Evolutionary conservation across 2,113 vertebrate genomes (phyloP).

Genomic region (Percopsis transmontana): DNA sequence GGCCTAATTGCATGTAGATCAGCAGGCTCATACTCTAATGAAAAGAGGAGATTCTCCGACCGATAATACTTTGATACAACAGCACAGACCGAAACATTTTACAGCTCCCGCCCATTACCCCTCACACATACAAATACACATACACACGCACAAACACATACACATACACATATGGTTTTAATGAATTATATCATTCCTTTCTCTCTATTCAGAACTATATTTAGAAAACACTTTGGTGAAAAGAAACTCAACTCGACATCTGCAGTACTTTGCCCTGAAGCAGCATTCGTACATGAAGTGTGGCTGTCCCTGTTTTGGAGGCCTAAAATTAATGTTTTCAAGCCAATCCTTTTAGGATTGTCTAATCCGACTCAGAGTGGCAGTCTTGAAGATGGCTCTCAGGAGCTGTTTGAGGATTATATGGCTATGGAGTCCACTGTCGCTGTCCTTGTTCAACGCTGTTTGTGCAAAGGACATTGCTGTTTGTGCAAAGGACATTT

Average conservation of each 20-base stretch:
- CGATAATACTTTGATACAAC: no score
- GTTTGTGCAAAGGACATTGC: constrained; percentile 1
- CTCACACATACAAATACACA: constrained; percentile 2
- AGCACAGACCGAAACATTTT: constrained; percentile 12
- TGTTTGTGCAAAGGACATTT: constrained; percentile 18
- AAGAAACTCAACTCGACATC: constrained; percentile 27
- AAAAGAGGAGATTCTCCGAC: no score
- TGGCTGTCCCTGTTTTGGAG: constrained; percentile 57
- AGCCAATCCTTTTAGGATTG: constrained; percentile 65
- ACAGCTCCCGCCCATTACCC: neutral
- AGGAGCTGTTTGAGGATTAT: constrained; percentile 64
- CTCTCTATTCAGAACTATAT: constrained; percentile 37
- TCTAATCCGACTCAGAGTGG: constrained; percentile 71
- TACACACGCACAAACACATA: constrained; percentile 31
- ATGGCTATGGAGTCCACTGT: neutral
- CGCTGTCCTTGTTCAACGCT: constrained; percentile 19
- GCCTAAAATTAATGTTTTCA: constrained; percentile 70
- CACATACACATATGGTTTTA: constrained; percentile 43
- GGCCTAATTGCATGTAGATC: no score
- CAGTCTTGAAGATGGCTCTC: constrained; percentile 57
- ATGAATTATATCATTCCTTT: constrained; percentile 31
- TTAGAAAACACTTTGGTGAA: constrained; percentile 22
- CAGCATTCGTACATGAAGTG: constrained; percentile 39
- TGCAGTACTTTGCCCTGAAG: constrained; percentile 37
- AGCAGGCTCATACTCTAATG: no score